Evolutionary conservation across 2,797 vertebrate species (phyloP).

Genomic region (Potorous gilbertii): DNA sequence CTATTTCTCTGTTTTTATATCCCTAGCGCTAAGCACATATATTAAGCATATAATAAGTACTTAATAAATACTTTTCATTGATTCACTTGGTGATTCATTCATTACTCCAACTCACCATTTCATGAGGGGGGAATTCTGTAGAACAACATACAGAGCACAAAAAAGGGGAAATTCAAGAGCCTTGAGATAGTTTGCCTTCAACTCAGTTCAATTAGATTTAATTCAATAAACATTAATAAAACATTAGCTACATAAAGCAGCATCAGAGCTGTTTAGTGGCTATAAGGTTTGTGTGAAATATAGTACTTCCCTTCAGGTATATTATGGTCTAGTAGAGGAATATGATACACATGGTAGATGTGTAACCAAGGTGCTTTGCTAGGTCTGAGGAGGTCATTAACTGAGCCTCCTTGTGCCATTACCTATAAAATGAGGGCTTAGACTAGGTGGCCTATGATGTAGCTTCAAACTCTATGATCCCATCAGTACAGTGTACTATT

Average conservation of each 20-base stretch:
- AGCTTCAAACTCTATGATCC: neutral
- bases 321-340: neutral
- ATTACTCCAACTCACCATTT: neutral
- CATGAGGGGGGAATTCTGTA: neutral
- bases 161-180: neutral
- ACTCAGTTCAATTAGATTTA: neutral
- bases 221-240: neutral
- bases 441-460: neutral
- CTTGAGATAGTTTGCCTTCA: neutral
- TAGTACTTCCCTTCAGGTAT: neutral
- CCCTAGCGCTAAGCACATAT: neutral
- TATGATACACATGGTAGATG: neutral
- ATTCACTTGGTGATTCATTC: neutral
- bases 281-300: neutral
- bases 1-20: neutral
- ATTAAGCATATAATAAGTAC: neutral
- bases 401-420: neutral
- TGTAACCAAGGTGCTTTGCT: neutral
- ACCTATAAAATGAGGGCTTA: neutral
- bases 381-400: neutral
- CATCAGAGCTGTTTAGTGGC: neutral
- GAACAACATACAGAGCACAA: neutral
- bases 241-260: neutral
- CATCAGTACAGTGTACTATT: neutral
- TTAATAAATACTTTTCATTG: neutral